Conservation (phyloP, 2,888 invertebrate genomes). For the Caenorhabditis virilis region DNA sequence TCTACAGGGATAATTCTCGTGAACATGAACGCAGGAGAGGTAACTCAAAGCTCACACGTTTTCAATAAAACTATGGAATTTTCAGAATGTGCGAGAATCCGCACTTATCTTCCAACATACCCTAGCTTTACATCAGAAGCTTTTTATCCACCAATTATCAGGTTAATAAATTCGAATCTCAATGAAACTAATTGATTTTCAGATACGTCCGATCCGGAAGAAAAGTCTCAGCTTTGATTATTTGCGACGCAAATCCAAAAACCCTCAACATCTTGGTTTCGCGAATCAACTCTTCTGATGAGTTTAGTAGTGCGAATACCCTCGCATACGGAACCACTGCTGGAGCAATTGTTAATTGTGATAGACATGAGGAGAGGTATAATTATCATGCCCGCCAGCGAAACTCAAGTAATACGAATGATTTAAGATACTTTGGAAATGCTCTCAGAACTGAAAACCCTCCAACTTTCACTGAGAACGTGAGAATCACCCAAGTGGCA, state of each 20-base stretch:
- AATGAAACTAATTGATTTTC: too few relatives aligned
- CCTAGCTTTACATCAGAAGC: conserved; percentile 12
- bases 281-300: not conserved
- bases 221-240: conserved; percentile 9
- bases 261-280: conserved; percentile 8
- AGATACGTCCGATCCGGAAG: conserved; percentile 12
- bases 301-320: not conserved
- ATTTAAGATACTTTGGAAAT: conserved; percentile 13
- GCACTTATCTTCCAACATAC: conserved; percentile 5
- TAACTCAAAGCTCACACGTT: too few relatives aligned
- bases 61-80: too few relatives aligned
- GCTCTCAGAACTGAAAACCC: conserved; percentile 2
- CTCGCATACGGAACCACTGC: conserved; percentile 23
- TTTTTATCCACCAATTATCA: conserved; percentile 32
- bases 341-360: not conserved
- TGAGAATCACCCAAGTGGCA: conserved; percentile 8
- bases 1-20: too few relatives aligned
- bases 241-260: conserved; percentile 12
- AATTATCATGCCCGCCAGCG: not conserved
- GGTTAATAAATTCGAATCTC: too few relatives aligned
- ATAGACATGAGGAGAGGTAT: conserved; percentile 8
- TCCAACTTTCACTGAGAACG: conserved; percentile 1
- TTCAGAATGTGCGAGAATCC: conserved; percentile 23
- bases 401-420: too few relatives aligned
- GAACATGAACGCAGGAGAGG: too few relatives aligned